Evolutionary conservation across 2,113 vertebrate species (phyloP).

Genomic region (Jaculus jaculus): DNA sequence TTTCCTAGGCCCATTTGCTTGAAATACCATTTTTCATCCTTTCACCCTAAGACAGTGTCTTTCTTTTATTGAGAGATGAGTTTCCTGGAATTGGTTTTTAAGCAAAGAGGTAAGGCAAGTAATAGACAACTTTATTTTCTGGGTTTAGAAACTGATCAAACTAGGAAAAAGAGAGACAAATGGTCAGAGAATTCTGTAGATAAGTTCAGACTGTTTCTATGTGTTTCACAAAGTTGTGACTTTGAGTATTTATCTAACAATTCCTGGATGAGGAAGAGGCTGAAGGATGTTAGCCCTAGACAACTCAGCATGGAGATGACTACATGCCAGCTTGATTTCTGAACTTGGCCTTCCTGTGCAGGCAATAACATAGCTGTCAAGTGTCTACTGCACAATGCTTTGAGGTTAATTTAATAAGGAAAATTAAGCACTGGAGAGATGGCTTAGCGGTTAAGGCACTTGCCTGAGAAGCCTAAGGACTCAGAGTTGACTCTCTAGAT

Average conservation of each 20-base stretch:
- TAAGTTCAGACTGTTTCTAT: not conserved
- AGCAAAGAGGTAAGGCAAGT: not conserved
- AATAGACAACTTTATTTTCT: not conserved
- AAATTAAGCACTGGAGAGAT: not conserved
- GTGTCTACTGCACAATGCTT: not conserved
- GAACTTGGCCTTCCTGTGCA: not conserved
- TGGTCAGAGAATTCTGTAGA: not conserved
- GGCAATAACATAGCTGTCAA: not conserved
- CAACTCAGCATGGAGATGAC: not conserved
- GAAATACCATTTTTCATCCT: too few species aligned
- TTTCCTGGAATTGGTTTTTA: conserved; percentile 29
- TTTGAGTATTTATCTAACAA: not conserved
- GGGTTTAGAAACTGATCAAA: not conserved
- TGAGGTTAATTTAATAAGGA: not conserved
- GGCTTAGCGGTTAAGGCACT: too few species aligned
- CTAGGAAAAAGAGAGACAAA: not conserved
- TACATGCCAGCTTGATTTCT: not conserved
- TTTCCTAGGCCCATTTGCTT: too few species aligned
- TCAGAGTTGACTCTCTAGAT: too few species aligned
- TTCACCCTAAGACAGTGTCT: too few species aligned
- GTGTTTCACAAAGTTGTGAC: not conserved
- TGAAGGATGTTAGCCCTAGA: not conserved
- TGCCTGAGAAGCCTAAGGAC: too few species aligned
- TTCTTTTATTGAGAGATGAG: too few species aligned
- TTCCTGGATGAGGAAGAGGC: not conserved